Evolutionary conservation across 2,113 vertebrate genomes (phyloP).

Genomic region (Vulpes ferrilata): DNA sequence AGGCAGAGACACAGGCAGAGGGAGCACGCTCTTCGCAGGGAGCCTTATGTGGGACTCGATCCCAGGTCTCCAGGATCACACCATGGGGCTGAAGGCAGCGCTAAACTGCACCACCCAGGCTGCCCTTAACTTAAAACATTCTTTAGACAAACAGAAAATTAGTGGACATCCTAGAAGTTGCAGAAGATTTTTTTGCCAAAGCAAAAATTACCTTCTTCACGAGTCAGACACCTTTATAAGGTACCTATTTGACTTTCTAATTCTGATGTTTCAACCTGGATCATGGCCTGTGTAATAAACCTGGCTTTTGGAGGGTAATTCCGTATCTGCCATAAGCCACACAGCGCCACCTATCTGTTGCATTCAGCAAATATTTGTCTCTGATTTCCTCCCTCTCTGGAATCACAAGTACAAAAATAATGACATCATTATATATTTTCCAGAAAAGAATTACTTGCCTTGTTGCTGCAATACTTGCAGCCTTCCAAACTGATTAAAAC

Average conservation of each 20-base stretch:
- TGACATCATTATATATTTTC: constrained; percentile 87
- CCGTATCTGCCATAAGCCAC: constrained; percentile 58
- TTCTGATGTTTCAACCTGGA: constrained; percentile 62
- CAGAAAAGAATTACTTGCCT: constrained; percentile 85
- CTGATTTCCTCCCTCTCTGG: constrained; percentile 72
- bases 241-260: constrained; percentile 49
- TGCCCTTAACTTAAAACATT: too few species aligned
- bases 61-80: too few species aligned
- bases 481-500: constrained; percentile 84
- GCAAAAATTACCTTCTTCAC: constrained; percentile 16
- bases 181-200: constrained; percentile 68
- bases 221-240: constrained; percentile 65
- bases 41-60: too few species aligned
- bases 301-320: constrained; percentile 29
- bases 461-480: constrained; percentile 75
- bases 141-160: constrained; percentile 63
- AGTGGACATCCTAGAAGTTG: constrained; percentile 34
- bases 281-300: constrained; percentile 33
- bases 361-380: constrained; percentile 79
- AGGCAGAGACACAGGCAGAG: too few species aligned
- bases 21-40: too few species aligned
- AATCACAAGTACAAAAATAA: constrained; percentile 86
- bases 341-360: constrained; percentile 75
- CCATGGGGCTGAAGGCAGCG: too few species aligned
- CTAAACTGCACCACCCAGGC: too few species aligned